Evolutionary conservation across 2,888 invertebrate species (phyloP), one percentile per base, ranked within the genome.

Genomic region (Crossocerus cetratus): DNA sequence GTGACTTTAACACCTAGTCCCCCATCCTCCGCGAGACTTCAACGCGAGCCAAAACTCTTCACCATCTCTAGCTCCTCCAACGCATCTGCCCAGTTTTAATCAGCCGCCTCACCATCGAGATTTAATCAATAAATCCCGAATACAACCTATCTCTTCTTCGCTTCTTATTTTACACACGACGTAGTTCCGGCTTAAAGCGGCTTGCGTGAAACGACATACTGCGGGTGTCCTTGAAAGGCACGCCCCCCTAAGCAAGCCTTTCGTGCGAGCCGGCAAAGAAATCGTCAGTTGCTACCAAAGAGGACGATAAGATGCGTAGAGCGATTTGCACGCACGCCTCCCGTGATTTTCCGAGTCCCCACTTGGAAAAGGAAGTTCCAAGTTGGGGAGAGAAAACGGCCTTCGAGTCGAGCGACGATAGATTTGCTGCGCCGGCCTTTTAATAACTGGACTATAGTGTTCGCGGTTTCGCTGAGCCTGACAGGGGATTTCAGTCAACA

Each of bases 1-100:
- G 77, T 65, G 68, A 76, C 78, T 80, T 76, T 73, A 80, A 68
- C 76, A 69, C 72, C 63, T 62, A 61, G 11, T 71, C 45, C 14
- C 53, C 53, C 54, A 53, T 42, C 49, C 45, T 43, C 42, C 55
- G 18, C 49, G 14, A n/a, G 18, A 11, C 56, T 18, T 43, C 21
- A 64, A 23, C 55, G 58, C 58, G 65, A 65, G 65, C 59, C 65
- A 32, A 32, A 8, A 32, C 5, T 32, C 8, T 32, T 32, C 32
- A 4, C 11, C 11, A 32, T 5, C 11, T 32, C 32, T 1, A 32
- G 11, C 11, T 8, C 32, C 8, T 0, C 32, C 2, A 32, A 32
- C 8, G 11, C 11, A 32, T 32, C 32, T 32, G 32, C 32, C 32
- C 8, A 32, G 8, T 32, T 11, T 32, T 5, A 32, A 32, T 32